Conservation (phyloP, 2,797 vertebrate genomes). For the Enteromius radiatus region DNA sequence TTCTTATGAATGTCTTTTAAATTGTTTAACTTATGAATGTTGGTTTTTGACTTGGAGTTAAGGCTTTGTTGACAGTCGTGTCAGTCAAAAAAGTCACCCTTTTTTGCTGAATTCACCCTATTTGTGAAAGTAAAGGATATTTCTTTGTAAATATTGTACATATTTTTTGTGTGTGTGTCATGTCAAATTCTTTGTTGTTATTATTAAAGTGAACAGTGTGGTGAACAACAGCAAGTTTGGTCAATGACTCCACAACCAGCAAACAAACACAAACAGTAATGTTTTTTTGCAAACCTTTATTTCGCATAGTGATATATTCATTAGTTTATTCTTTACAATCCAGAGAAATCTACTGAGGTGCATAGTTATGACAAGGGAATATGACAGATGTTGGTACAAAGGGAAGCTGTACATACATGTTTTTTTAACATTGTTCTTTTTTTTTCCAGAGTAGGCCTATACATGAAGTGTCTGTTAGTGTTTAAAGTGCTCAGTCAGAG, state of each 20-base stretch:
- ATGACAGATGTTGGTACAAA: constrained; percentile 59
- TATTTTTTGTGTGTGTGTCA: background rate
- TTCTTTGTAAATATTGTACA: constrained; percentile 42
- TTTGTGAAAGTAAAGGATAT: constrained; percentile 24
- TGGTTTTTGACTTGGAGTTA: background rate
- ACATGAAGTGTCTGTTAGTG: constrained; percentile 33
- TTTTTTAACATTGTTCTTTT: constrained; percentile 9
- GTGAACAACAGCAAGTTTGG: background rate
- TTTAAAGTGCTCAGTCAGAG: constrained; percentile 40
- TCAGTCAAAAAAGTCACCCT: background rate
- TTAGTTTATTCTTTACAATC: constrained; percentile 50
- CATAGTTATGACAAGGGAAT: constrained; percentile 63
- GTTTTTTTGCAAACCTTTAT: constrained; percentile 65
- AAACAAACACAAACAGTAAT: constrained; percentile 27
- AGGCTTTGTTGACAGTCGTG: background rate
- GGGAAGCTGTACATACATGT: constrained; percentile 15
- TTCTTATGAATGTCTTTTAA: background rate
- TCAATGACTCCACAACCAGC: background rate
- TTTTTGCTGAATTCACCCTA: background rate
- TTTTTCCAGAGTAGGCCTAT: constrained; percentile 1
- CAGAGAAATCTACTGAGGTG: constrained; percentile 61
- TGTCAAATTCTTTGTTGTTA: background rate
- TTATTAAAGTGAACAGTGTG: constrained; percentile 7
- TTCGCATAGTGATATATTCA: constrained; percentile 50
- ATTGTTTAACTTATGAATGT: constrained; percentile 15